These are phyloP conservation scores for Bufotes viridis DNA, from an alignment of 2,797 vertebrate genomes.

Conservation along the genomic window DNA sequence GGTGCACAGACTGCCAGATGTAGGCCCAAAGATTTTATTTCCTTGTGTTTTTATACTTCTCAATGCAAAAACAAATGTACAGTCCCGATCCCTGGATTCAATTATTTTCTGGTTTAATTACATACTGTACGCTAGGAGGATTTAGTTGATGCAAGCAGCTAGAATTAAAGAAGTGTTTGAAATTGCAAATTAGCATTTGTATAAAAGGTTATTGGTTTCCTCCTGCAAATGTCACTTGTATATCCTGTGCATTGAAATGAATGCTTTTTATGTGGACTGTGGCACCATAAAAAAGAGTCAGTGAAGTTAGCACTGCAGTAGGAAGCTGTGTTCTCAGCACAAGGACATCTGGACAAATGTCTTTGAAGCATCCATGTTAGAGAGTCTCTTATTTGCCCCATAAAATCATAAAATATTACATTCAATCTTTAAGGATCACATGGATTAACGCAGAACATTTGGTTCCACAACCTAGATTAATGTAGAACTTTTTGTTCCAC, in stretches of 20 bases:
- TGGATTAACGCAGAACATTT: background rate
- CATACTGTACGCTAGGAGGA: background rate
- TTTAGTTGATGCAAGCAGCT: conserved; percentile 21
- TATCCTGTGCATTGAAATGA: background rate
- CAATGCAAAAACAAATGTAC: background rate
- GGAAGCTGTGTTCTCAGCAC: background rate
- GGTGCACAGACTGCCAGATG: too few relatives aligned
- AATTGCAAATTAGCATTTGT: conserved; percentile 31
- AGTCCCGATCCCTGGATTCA: background rate
- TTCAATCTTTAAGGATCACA: background rate
- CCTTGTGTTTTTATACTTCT: background rate
- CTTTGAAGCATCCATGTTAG: background rate
- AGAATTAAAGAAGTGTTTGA: conserved; percentile 20
- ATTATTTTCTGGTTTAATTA: conserved; percentile 21
- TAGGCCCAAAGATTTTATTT: background rate
- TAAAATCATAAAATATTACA: background rate
- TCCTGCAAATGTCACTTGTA: background rate
- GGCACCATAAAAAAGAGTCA: background rate
- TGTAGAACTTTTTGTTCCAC: too few relatives aligned
- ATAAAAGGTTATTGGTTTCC: conserved; percentile 5
- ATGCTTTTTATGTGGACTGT: background rate
- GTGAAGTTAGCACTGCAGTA: background rate
- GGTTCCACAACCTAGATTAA: background rate
- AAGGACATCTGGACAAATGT: background rate
- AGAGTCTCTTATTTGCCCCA: background rate